Percentiles rank a stretch among this genome's conserved stretches.
Conservation (phyloP, 2,888 invertebrate species). For the Cosmia pyralina region DNA sequence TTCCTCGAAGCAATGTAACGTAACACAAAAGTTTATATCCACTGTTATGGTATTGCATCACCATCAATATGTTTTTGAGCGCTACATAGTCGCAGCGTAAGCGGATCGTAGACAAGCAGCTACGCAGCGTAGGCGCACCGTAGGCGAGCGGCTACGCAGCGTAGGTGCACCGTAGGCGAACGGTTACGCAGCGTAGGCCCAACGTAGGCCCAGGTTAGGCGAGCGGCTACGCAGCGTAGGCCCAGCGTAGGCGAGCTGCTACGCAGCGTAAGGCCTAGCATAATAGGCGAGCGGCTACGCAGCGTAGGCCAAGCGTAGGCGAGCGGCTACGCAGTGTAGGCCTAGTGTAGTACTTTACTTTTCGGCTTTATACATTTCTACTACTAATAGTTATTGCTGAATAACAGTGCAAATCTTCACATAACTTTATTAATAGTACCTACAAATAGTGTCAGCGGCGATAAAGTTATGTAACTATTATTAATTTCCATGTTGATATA, state of each 20-base stretch:
- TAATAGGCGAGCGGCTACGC: neutral
- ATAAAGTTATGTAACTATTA: conserved; percentile 72
- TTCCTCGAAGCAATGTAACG: conserved; percentile 15
- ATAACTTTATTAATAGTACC: conserved; percentile 34
- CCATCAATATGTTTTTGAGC: conserved; percentile 2
- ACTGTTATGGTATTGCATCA: conserved; percentile 16
- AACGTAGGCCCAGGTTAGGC: neutral
- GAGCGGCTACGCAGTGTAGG: too few relatives aligned
- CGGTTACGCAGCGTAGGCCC: neutral
- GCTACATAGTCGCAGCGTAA: neutral
- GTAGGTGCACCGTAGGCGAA: neutral
- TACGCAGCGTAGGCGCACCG: neutral
- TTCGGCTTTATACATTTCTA: neutral
- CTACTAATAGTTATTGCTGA: conserved; percentile 11
- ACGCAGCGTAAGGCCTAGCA: neutral
- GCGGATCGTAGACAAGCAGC: neutral
- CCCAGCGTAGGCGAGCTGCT: neutral
- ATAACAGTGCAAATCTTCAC: conserved; percentile 34
- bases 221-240: neutral
- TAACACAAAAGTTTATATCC: neutral
- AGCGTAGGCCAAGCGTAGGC: neutral
- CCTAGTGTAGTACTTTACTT: neutral
- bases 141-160: neutral
- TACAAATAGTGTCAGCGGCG: conserved; percentile 65
- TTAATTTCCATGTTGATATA: conserved; percentile 73